Percentiles rank a stretch among this genome's conserved stretches.
These are phyloP conservation scores for Enteromius fasciolatus DNA, from an alignment of 2,797 vertebrate genomes.

Conservation along the genomic window DNA sequence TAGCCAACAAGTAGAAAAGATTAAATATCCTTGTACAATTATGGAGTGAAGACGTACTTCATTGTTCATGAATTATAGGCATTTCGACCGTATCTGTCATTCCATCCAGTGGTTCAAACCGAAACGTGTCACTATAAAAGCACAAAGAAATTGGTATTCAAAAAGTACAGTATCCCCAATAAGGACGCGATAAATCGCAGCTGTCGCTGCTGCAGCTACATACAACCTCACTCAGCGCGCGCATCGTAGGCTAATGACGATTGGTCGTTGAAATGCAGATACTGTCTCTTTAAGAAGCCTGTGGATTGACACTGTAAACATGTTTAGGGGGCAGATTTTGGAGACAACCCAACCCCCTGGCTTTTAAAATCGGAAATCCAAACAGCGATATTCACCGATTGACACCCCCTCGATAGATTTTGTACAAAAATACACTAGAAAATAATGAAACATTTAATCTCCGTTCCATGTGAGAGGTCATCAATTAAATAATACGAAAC, in stretches of 20 bases:
- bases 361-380: conserved; percentile 91
- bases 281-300: conserved; percentile 99
- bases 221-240: conserved; percentile 69
- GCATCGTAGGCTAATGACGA: conserved; percentile 66
- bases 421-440: conserved; percentile 99
- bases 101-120: conserved; percentile 99
- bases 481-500: conserved; percentile 99
- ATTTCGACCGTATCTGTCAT: conserved; percentile 87
- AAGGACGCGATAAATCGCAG: conserved; percentile 71
- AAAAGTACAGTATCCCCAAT: conserved; percentile 81
- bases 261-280: conserved; percentile 86
- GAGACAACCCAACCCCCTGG: conserved; percentile 90
- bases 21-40: conserved; percentile 99
- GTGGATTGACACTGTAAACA: conserved; percentile 99
- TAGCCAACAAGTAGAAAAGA: conserved; percentile 99
- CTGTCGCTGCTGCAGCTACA: conserved; percentile 71
- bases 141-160: conserved; percentile 91
- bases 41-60: conserved; percentile 97
- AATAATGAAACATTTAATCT: conserved; percentile 99
- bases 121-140: conserved; percentile 90
- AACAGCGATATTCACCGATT: conserved; percentile 93
- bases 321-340: conserved; percentile 92
- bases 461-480: conserved; percentile 96
- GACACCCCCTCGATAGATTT: conserved; percentile 96
- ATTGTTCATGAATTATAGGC: conserved; percentile 94